Conservation (phyloP, 2,113 vertebrate species). For the Petrocephalus microphthalmus region DNA sequence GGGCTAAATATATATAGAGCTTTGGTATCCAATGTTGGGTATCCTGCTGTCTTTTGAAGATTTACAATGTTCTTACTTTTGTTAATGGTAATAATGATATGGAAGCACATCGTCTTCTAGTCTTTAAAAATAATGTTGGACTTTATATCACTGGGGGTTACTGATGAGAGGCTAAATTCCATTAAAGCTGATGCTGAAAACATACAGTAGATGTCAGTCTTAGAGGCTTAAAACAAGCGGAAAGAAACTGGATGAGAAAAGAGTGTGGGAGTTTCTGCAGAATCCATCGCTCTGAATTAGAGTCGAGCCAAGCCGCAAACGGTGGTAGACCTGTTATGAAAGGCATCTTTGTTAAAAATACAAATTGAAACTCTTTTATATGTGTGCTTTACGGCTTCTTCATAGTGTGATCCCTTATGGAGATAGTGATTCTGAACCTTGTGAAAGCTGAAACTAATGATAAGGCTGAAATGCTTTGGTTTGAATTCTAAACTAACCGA, state of each 20-base stretch:
- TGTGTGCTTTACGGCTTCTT: not conserved
- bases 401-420: not conserved
- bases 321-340: not conserved
- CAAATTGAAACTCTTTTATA: not conserved
- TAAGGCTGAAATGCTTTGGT: not conserved
- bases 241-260: not conserved
- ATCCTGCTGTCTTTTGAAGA: not conserved
- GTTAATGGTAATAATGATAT: not conserved
- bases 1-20: not conserved
- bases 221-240: not conserved
- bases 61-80: not conserved
- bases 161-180: not conserved
- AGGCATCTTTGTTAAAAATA: slow-evolving; percentile 2
- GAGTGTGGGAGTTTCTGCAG: not conserved
- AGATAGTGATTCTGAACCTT: not conserved
- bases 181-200: not conserved
- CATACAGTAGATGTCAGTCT: not conserved
- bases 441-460: not conserved
- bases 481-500: not conserved
- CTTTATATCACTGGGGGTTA: not conserved
- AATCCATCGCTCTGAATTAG: not conserved
- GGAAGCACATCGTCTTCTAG: not conserved
- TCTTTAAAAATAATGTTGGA: not conserved
- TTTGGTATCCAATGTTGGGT: not conserved
- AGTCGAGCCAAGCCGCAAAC: not conserved